Evolutionary conservation across 2,113 vertebrate species (phyloP).

Genomic region (Rhinopithecus roxellana): DNA sequence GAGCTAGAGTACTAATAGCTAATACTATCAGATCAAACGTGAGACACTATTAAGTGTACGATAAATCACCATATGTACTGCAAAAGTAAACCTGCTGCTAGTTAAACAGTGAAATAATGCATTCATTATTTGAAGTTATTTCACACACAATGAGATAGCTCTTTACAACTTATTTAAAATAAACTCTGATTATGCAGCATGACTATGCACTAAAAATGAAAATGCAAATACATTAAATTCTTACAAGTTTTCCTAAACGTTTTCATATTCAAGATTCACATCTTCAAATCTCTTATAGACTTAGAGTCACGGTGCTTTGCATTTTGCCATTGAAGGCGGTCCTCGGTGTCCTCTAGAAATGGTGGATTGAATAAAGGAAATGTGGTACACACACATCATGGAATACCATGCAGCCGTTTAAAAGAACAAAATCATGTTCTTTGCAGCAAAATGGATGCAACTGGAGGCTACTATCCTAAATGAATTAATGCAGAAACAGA

Average conservation of each 20-base stretch:
- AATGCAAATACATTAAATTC: not conserved
- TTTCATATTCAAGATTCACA: not conserved
- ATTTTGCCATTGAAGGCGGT: not conserved
- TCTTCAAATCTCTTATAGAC: not conserved
- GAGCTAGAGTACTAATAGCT: not conserved
- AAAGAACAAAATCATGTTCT: no score
- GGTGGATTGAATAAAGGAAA: no score
- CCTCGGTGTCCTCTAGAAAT: no score
- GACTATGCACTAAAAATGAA: not conserved
- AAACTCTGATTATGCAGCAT: not conserved
- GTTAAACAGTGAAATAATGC: not conserved
- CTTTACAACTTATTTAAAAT: not conserved
- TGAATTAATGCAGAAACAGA: no score
- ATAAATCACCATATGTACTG: not conserved
- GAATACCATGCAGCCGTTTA: no score
- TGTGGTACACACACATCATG: no score
- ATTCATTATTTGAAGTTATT: slow-evolving; percentile 11
- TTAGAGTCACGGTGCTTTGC: not conserved
- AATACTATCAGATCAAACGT: not conserved
- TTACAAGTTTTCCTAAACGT: not conserved
- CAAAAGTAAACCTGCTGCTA: not conserved
- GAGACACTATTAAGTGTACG: not conserved
- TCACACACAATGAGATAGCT: not conserved
- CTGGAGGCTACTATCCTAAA: no score
- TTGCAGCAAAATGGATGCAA: no score